Conservation (phyloP, 1,140 invertebrate genomes). For the Drosophila biarmipes region DNA sequence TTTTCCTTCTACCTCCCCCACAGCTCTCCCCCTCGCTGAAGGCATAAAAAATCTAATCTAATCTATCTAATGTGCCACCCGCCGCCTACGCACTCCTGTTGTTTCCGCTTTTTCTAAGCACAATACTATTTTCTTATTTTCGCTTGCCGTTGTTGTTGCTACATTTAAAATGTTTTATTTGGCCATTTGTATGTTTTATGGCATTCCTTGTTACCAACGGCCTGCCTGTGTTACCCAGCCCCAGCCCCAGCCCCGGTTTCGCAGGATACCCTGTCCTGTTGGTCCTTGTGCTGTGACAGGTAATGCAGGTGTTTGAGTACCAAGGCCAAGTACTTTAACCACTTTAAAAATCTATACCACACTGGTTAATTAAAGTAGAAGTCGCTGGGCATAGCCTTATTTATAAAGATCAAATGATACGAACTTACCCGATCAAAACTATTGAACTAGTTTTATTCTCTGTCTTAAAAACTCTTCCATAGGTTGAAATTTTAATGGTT, state of each 20-base stretch:
- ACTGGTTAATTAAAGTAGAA: no score
- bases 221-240: conserved; percentile 13
- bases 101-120: conserved; percentile 56
- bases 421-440: no score
- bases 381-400: no score
- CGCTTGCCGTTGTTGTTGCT: conserved; percentile 69
- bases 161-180: conserved; percentile 84
- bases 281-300: background rate
- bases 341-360: no score
- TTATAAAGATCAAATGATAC: no score
- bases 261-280: conserved; percentile 2
- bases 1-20: background rate
- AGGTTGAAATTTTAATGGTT: no score
- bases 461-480: no score
- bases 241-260: background rate
- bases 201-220: conserved; percentile 69
- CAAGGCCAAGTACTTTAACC: no score
- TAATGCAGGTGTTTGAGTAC: background rate
- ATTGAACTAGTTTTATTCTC: no score
- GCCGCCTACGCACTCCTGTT: conserved; percentile 6
- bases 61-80: conserved; percentile 66
- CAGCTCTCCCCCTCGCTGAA: background rate
- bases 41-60: conserved; percentile 69
- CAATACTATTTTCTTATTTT: conserved; percentile 76
- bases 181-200: conserved; percentile 83